These are phyloP conservation scores for Falco naumanni DNA, from an alignment of 2,797 vertebrate species.

Conservation along the genomic window DNA sequence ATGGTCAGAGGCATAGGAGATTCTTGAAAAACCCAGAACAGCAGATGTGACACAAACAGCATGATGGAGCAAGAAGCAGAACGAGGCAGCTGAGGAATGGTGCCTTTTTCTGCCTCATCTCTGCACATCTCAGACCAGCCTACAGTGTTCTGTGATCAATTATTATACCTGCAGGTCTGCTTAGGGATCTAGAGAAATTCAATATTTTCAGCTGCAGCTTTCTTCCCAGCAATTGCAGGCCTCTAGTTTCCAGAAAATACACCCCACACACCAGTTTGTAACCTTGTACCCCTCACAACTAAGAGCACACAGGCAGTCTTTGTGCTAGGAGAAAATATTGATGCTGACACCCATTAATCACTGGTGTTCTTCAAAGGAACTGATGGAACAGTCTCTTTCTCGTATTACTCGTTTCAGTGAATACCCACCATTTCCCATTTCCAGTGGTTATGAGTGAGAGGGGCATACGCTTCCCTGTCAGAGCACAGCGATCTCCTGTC, in stretches of 20 bases:
- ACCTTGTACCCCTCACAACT: background rate
- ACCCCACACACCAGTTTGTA: background rate
- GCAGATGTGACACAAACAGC: background rate
- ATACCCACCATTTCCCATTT: background rate
- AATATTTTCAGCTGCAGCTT: slow-evolving; percentile 36
- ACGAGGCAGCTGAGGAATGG: background rate
- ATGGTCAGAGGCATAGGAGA: background rate
- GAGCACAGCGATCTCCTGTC: background rate
- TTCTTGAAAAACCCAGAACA: background rate
- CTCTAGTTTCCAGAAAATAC: slow-evolving; percentile 3
- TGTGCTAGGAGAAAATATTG: background rate
- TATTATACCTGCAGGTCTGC: slow-evolving; percentile 39
- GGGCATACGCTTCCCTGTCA: background rate
- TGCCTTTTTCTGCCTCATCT: background rate
- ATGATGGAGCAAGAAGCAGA: background rate
- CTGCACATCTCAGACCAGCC: background rate
- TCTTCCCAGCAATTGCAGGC: slow-evolving; percentile 1
- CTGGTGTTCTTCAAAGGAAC: background rate
- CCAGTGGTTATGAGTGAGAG: background rate
- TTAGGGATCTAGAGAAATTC: slow-evolving; percentile 44
- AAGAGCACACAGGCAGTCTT: background rate
- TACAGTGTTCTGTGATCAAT: slow-evolving; percentile 22
- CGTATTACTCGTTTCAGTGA: background rate
- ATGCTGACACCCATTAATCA: background rate
- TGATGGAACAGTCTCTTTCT: background rate